Percentiles rank a stretch among this genome's conserved stretches.
phyloP scores from a whole-genome alignment of 2,888 invertebrate genomes.

The Gari tellinella region DNA sequence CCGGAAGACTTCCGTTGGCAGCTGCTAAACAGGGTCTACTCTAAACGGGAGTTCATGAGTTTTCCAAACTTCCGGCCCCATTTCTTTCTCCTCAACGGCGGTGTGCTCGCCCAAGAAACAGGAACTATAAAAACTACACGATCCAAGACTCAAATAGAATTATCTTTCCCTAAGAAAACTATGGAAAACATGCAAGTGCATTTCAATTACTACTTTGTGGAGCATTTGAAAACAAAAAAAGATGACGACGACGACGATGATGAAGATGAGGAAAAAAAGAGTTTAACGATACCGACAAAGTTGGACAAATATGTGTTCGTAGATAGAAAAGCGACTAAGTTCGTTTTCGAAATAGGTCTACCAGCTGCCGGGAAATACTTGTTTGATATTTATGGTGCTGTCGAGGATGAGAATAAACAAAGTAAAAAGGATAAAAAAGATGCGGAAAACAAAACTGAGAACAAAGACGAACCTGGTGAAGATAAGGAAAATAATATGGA shows the following conservation, averaged over 20 bases:
- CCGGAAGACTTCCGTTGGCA: conserved; percentile 66
- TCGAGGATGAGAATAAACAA: conserved; percentile 11
- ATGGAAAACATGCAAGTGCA: conserved; percentile 25
- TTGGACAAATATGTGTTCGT: conserved; percentile 61
- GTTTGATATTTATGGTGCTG: conserved; percentile 48
- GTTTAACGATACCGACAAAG: conserved; percentile 12
- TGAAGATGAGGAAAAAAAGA: not conserved
- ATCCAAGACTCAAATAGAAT: conserved; percentile 27
- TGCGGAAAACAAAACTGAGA: not conserved
- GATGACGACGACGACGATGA: not conserved
- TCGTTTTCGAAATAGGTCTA: conserved; percentile 55
- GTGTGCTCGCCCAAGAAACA: conserved; percentile 39
- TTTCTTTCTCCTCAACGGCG: conserved; percentile 56
- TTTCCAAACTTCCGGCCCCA: conserved; percentile 57
- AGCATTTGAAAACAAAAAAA: conserved; percentile 7
- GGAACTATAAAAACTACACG: conserved; percentile 38
- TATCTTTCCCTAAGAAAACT: conserved; percentile 34
- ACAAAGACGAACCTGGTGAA: conserved; percentile 5
- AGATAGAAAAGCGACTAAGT: conserved; percentile 52
- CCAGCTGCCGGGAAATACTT: conserved; percentile 62
- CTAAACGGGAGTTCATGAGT: conserved; percentile 53
- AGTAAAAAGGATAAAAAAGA: conserved; percentile 4
- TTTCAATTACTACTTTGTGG: conserved; percentile 13
- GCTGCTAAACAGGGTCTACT: conserved; percentile 56
- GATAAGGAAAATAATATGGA: not conserved